Evolutionary conservation across 2,797 vertebrate genomes (phyloP), one percentile per base, ranked within the genome.

Genomic region (Fratercula arctica): DNA sequence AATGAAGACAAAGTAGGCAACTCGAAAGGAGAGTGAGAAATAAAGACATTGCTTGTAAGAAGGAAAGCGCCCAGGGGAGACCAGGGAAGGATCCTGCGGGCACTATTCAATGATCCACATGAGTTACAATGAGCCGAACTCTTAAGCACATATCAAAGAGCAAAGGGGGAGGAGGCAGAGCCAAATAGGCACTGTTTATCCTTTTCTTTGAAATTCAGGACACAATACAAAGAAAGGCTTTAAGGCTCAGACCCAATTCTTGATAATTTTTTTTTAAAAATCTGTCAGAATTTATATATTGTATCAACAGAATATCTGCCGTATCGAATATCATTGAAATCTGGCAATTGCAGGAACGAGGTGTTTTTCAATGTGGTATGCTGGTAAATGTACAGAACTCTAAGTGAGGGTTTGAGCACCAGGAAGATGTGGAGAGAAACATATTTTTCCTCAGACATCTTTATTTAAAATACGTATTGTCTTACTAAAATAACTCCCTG

Each of bases 391-490:
- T 46, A 82, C 79, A 91, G 88, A 96, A 93, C 3, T 1, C 85
- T 91, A 95, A 96, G 93, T 95, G 77, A 96, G 89, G 82, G 93
- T 93, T 96, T 93, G 96, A 90, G 77, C 75, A 97, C 82, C 83
- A 97, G 83, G 86, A 88, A 41, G 79, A 93, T 89, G 95, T 93
- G 94, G 96, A 90, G 83, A 93, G 87, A 90, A 93, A 81, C 87
- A 95, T 95, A 96, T 85, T 96, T 97, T 96, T 93, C 90, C 69
- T 93, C 87, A 96, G 94, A 94, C 90, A 95, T 97, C 93, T 95
- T 95, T 96, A 70, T 89, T 96, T 93, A 93, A 97, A 96, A 96
- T 97, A 94, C 89, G 95, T 97, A 97, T 96, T 97, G 93, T 96
- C 95, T 97, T 97, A 97, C 95, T 96, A 95, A 97, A 96, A 97